Base-by-base conservation (phyloP, 2,888 invertebrate genomes). In the Poecilobothrus nobilitatus region DNA sequence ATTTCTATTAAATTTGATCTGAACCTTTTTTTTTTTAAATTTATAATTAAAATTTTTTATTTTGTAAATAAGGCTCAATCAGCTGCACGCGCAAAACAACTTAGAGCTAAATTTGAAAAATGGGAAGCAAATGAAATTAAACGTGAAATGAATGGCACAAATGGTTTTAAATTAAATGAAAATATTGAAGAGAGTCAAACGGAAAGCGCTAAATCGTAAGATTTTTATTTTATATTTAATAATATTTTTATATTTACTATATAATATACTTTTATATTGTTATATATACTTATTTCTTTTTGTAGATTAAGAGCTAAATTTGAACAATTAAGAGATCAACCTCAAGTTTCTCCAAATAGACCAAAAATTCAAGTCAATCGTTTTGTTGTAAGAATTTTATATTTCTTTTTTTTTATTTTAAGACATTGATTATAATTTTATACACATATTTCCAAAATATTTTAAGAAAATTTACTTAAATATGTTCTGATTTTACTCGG, bases 301-400 rank as follows among this genome's bases (percentile, higher is more conserved):
- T 34, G 37, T 80, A 91, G 91, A 80, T 86, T 95, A 75, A 89
- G 93, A 70, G 91, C 92, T 70, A 88, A 91, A 77, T 97, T 96
- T 81, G 95, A 95, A 81, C 91, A 91, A 70, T 88, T 95, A 84
- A 89, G 90, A 71, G 86, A 86, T 68, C 79, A 81, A 18, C 83
- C 83, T 67, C 81, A 82, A 71, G 81, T 86, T 34, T 69, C 72
- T 21, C 81, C 82, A 70, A 83, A 84, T 71, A 83, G 83, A 67
- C 84, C 86, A 33, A 84, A 86, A 72, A 85, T 87, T 71, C 91
- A 91, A 87, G 93, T 95, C 75, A 93, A 94, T 81, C 85, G 95
- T 85, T 95, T 95, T 86, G 93, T 95, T 88, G 94, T 94, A 82
- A 91, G 93, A n/a, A n/a, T n/a, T n/a, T n/a, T n/a, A n/a, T n/a